Conservation (phyloP, 2,797 vertebrate genomes). For the Scleropages formosus region DNA sequence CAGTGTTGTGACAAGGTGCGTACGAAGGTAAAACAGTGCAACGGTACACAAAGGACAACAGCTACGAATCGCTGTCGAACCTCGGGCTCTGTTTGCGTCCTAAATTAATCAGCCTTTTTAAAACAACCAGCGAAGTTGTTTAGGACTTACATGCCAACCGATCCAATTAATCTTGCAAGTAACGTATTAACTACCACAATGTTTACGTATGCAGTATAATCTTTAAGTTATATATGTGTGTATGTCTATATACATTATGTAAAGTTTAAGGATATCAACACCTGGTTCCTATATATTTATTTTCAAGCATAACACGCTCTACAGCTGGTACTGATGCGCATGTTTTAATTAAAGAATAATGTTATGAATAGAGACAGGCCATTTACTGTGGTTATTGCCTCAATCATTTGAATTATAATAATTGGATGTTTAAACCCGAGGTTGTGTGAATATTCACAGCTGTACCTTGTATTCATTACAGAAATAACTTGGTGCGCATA, state of each 20-base stretch:
- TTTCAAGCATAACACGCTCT: slow-evolving; percentile 71
- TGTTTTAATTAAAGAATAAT: slow-evolving; percentile 61
- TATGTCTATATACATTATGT: too few species aligned
- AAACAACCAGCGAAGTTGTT: neutral
- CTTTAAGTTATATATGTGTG: too few species aligned
- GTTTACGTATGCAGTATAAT: neutral
- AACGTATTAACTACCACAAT: slow-evolving; percentile 6
- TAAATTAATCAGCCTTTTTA: neutral
- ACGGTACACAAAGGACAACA: neutral
- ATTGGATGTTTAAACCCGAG: slow-evolving; percentile 28
- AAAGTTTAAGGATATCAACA: too few species aligned
- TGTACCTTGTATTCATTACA: slow-evolving; percentile 23
- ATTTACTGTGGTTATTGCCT: slow-evolving; percentile 26
- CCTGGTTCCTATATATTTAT: slow-evolving; percentile 16
- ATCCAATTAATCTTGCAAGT: slow-evolving; percentile 2
- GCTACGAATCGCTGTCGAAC: neutral
- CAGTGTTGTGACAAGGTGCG: neutral
- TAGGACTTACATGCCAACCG: too few species aligned
- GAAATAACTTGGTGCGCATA: slow-evolving; percentile 11
- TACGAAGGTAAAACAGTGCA: too few species aligned
- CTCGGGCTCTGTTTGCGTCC: neutral
- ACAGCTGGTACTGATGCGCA: slow-evolving; percentile 64
- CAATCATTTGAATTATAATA: slow-evolving; percentile 24
- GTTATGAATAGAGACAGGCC: slow-evolving; percentile 25
- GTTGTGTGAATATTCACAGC: slow-evolving; percentile 28